These are phyloP conservation scores for Hydrolagus colliei DNA, from an alignment of 2,797 vertebrate species.

Conservation along the genomic window DNA sequence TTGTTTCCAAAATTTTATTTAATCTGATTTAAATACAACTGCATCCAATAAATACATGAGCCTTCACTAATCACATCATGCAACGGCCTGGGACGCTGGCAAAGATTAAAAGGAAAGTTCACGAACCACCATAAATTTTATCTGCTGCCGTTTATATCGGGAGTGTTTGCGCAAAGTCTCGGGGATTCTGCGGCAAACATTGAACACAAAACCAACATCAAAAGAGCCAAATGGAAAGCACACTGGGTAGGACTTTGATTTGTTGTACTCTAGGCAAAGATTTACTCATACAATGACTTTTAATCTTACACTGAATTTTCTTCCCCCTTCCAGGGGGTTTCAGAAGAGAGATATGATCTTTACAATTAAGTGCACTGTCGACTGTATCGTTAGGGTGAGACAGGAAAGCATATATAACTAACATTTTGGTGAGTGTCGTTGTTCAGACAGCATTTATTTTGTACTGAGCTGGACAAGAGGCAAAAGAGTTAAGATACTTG, in stretches of 20 bases:
- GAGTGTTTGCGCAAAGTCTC: neutral
- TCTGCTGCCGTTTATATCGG: neutral
- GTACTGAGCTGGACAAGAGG: slow-evolving; percentile 5
- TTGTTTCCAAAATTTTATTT: slow-evolving; percentile 20
- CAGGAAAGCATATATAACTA: neutral
- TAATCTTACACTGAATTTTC: neutral
- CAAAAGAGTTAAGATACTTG: slow-evolving; percentile 2
- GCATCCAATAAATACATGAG: slow-evolving; percentile 78
- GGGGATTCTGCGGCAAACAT: neutral
- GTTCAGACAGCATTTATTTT: slow-evolving; percentile 17
- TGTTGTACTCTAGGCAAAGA: neutral
- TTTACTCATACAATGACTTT: neutral
- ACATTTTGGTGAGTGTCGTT: neutral
- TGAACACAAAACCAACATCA: neutral
- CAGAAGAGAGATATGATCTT: neutral
- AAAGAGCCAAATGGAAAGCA: slow-evolving; percentile 17
- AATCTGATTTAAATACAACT: slow-evolving; percentile 47
- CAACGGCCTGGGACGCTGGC: slow-evolving; percentile 41
- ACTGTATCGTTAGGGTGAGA: neutral
- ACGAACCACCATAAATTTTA: neutral
- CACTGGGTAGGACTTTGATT: neutral
- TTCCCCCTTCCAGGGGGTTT: too few species aligned
- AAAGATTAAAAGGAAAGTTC: neutral
- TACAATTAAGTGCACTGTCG: neutral
- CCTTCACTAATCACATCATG: slow-evolving; percentile 62